Conservation (phyloP, 1,140 invertebrate species). For the Conopomorpha cramerella region DNA sequence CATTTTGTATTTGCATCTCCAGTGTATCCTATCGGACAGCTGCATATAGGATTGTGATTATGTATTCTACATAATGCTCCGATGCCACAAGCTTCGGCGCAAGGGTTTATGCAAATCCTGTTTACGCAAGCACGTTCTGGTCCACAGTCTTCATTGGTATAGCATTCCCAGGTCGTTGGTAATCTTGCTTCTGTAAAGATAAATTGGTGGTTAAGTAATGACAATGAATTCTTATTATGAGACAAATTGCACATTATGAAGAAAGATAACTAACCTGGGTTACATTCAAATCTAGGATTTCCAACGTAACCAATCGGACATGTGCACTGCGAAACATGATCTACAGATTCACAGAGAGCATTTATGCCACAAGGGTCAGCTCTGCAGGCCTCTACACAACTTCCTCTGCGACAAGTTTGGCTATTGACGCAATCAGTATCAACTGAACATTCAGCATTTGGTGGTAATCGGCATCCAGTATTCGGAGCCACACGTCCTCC, state of each 20-base stretch:
- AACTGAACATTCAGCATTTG: constrained; percentile 65
- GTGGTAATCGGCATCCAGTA: constrained; percentile 53
- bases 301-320: constrained; percentile 81
- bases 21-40: constrained; percentile 75
- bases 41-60: constrained; percentile 75
- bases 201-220: constrained; percentile 4
- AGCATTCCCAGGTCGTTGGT: constrained; percentile 69
- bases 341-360: constrained; percentile 76
- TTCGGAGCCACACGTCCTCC: constrained; percentile 63
- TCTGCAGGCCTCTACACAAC: constrained; percentile 79
- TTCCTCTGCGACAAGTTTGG: constrained; percentile 75
- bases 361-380: constrained; percentile 81
- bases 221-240: too few species aligned
- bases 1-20: constrained; percentile 78
- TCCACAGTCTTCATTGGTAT: constrained; percentile 75
- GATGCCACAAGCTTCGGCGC: constrained; percentile 72
- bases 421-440: constrained; percentile 74
- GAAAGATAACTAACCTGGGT: constrained; percentile 51
- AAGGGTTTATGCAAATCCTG: constrained; percentile 79
- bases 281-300: constrained; percentile 83
- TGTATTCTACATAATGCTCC: constrained; percentile 80
- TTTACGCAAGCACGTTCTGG: constrained; percentile 75
- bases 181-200: constrained; percentile 50
- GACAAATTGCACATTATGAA: too few species aligned
- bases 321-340: constrained; percentile 76